A percentile compares a stretch with the other conserved stretches of the same genome.
These are phyloP conservation scores for Vidua chalybeata DNA, from an alignment of 2,113 vertebrate genomes.

Conservation along the genomic window DNA sequence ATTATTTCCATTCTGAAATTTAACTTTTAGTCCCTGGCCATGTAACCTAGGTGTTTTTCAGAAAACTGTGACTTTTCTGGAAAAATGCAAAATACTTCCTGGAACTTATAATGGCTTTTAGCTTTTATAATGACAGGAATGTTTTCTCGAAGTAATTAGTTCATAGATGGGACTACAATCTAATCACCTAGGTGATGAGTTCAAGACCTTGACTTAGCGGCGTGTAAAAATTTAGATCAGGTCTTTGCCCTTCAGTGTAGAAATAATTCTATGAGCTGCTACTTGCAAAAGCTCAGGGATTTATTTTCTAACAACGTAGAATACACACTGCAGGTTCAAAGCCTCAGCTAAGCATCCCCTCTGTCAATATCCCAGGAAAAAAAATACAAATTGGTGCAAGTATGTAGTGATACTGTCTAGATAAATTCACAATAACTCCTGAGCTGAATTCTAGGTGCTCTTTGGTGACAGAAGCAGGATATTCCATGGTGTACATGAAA, in stretches of 20 bases:
- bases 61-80: not conserved
- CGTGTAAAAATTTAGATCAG: not conserved
- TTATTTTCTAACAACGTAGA: not conserved
- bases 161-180: not conserved
- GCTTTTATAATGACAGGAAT: not conserved
- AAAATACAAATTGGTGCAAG: fast-evolving
- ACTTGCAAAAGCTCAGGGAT: not conserved
- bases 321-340: not conserved
- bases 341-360: not conserved
- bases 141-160: not conserved
- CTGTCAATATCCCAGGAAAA: not conserved
- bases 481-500: not conserved
- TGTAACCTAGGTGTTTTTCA: not conserved
- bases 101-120: not conserved
- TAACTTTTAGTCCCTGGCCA: not conserved
- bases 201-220: not conserved
- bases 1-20: not conserved
- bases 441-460: not conserved
- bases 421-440: not conserved
- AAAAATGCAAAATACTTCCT: not conserved
- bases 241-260: not conserved
- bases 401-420: no score
- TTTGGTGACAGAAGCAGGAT: not conserved
- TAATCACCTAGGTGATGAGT: not conserved
- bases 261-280: not conserved